Evolutionary conservation across 2,113 vertebrate genomes (phyloP).

Genomic region (Dolichotis patagonum): DNA sequence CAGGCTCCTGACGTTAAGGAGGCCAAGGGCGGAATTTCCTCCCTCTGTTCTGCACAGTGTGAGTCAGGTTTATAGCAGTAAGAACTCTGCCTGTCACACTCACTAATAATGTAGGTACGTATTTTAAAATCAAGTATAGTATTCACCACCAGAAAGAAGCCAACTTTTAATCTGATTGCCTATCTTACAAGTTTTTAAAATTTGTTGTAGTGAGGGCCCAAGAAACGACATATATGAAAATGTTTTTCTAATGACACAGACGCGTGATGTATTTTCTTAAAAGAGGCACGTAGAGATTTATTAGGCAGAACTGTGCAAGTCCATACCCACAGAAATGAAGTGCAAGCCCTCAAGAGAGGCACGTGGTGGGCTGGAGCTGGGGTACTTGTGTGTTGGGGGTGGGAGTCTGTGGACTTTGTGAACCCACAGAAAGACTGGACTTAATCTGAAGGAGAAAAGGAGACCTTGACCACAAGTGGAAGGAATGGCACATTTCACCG

Average conservation of each 20-base stretch:
- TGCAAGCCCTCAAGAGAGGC: not conserved
- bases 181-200: slow-evolving; percentile 3
- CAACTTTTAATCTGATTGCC: not conserved
- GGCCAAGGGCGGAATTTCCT: not conserved
- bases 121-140: slow-evolving; percentile 37
- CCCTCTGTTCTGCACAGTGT: not conserved
- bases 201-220: slow-evolving; percentile 21
- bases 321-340: not conserved
- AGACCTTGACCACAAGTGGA: not conserved
- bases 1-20: not conserved
- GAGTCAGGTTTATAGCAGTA: not conserved
- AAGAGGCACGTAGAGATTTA: not conserved
- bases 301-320: not conserved
- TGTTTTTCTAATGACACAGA: not conserved
- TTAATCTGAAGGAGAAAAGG: not conserved
- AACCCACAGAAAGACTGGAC: not conserved
- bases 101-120: not conserved
- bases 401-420: not conserved
- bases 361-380: not conserved
- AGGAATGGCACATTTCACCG: not conserved
- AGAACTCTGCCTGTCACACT: not conserved
- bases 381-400: not conserved
- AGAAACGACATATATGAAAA: not conserved
- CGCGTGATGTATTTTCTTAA: not conserved
- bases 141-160: slow-evolving; percentile 3